phyloP scores from a whole-genome alignment of 2,888 invertebrate species.

The Agelastica alni region DNA sequence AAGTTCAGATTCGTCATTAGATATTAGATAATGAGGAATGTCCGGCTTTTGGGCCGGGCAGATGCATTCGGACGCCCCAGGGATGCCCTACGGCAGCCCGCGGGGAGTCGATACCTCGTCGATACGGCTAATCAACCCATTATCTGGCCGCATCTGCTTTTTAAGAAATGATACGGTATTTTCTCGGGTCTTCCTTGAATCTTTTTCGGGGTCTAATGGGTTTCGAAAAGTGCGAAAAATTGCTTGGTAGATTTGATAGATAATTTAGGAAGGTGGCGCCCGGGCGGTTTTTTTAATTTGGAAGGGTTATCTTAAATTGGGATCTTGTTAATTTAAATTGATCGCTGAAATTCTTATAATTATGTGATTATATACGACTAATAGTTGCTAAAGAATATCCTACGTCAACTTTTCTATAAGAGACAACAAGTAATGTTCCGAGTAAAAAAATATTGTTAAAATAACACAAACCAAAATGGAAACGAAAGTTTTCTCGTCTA shows the following conservation, averaged over 20 bases:
- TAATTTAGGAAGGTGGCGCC: constrained; percentile 17
- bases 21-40: constrained; percentile 32
- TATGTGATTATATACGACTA: too few relatives aligned
- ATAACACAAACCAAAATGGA: too few relatives aligned
- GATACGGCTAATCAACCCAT: constrained; percentile 41
- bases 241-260: constrained; percentile 1
- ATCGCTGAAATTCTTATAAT: constrained; percentile 12
- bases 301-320: constrained; percentile 6
- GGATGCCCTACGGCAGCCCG: constrained; percentile 26
- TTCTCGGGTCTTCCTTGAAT: neutral
- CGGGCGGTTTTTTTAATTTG: constrained; percentile 2
- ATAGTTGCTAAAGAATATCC: too few relatives aligned
- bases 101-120: constrained; percentile 41
- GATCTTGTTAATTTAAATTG: constrained; percentile 2
- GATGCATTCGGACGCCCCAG: constrained; percentile 30
- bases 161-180: constrained; percentile 16
- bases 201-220: constrained; percentile 2
- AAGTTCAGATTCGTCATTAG: constrained; percentile 9
- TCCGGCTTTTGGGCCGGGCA: constrained; percentile 33
- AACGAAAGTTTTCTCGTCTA: too few relatives aligned
- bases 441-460: too few relatives aligned
- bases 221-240: constrained; percentile 15
- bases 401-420: too few relatives aligned
- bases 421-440: too few relatives aligned
- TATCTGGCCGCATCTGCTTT: constrained; percentile 39